A percentile compares a stretch with the other conserved stretches of the same genome.
These are phyloP conservation scores for Epizoanthus stellaris DNA, from an alignment of 92 coral and sea anemone species.

Conservation along the genomic window DNA sequence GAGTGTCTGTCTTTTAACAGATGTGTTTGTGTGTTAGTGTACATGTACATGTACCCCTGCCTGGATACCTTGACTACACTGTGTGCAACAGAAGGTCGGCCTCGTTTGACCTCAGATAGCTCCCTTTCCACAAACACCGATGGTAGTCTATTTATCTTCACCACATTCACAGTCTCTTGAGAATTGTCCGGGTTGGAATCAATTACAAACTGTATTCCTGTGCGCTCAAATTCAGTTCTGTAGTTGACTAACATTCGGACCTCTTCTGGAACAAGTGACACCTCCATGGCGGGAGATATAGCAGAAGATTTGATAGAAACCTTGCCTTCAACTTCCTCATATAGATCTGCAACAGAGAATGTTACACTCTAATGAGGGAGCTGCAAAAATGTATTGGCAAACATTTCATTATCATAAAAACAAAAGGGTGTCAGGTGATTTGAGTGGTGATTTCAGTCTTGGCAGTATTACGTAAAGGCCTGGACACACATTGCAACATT, in stretches of 20 bases:
- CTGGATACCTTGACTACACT: conserved; percentile 78
- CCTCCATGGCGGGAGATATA: conserved; percentile 75
- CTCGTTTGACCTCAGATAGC: conserved; percentile 77
- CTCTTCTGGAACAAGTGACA: conserved; percentile 71
- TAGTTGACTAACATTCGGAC: conserved; percentile 73
- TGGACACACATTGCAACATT: no score
- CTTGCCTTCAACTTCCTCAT: conserved; percentile 39
- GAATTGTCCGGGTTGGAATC: conserved; percentile 38
- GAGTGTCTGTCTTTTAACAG: neutral
- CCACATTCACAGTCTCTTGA: conserved; percentile 39
- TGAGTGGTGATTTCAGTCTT: no score
- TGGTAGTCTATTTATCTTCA: conserved; percentile 68
- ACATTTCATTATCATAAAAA: no score
- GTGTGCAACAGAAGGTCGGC: conserved; percentile 79
- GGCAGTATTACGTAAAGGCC: no score
- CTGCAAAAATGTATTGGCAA: no score
- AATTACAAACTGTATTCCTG: conserved; percentile 77
- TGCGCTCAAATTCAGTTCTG: conserved; percentile 74
- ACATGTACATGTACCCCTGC: neutral
- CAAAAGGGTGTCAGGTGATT: no score
- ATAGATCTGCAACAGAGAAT: conserved; percentile 65
- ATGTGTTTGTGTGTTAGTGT: no score
- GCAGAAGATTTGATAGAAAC: conserved; percentile 72
- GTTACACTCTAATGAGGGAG: no score
- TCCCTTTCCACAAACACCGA: conserved; percentile 91